Evolutionary conservation across 2,113 vertebrate genomes (phyloP), one percentile per base, ranked within the genome.

Genomic region (Rhinoderma darwinii): DNA sequence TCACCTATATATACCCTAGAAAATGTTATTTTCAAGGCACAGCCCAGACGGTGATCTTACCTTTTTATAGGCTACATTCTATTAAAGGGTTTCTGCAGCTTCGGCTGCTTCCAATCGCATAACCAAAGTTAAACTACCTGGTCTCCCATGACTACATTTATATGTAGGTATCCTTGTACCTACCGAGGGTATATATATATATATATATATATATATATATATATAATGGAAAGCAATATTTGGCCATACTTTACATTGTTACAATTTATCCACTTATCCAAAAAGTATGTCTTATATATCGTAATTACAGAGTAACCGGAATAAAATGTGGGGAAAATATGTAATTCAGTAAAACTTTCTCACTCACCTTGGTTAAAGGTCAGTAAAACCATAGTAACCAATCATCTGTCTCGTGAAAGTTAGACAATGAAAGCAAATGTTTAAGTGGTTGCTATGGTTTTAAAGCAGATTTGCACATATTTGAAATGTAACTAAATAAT

Each of bases 401-500:
- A 41, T 18, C 66, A 75, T 47, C 41, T 75, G 9, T 43, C 22
- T 8, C 1, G 39, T 75, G 73, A n/a, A 75, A 75, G 73, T 44
- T 75, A 15, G 37, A 75, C 39, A 75, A 30, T 27, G 41, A 75
- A 47, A 30, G 73, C 73, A 47, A 75, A 47, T 47, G 73, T 75
- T 27, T 75, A 41, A 14, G 4, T 27, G n/a, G 73, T 47, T 75
- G 25, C 39, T 44, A 75, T 75, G n/a, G 73, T 47, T 43, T 44
- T 75, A 75, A 75, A 41, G 68, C 41, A 72, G 68, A 75, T 75
- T 75, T 75, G 73, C 73, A 44, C 73, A 43, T 27, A 27, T 75
- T 27, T 47, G 35, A 41, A 73, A 73, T 73, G 70, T 22, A 41
- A 11, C 35, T 41, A 73, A 73, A 73, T 73, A 41, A 41, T 3